Evolutionary conservation across 2,113 vertebrate genomes (phyloP).

Genomic region (Electrona antarctica): DNA sequence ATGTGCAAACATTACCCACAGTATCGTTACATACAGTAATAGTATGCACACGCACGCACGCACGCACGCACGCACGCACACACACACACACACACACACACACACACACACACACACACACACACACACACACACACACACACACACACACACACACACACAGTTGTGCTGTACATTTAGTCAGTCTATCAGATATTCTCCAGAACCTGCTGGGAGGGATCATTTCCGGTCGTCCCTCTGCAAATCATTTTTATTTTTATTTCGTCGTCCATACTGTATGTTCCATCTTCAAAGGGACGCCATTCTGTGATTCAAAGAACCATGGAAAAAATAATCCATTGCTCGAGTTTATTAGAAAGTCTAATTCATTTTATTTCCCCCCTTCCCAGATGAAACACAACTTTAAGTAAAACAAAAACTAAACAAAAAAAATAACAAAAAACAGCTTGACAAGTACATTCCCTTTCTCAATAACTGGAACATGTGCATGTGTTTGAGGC

Average conservation of each 20-base stretch:
- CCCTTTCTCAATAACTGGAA: slow-evolving; percentile 58
- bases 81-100: no score
- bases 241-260: not conserved
- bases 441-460: slow-evolving; percentile 74
- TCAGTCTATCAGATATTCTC: not conserved
- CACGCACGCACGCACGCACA: no score
- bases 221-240: no score
- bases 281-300: not conserved
- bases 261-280: not conserved
- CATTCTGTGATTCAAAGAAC: slow-evolving; percentile 49
- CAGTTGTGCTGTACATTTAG: not conserved
- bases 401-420: slow-evolving; percentile 59
- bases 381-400: slow-evolving; percentile 61
- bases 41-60: no score
- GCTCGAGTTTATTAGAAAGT: slow-evolving; percentile 76
- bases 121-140: no score
- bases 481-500: slow-evolving; percentile 46
- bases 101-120: not conserved
- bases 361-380: slow-evolving; percentile 72
- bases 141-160: no score
- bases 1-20: no score
- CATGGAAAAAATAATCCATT: slow-evolving; percentile 55
- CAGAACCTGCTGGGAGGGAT: no score
- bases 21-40: no score
- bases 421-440: slow-evolving; percentile 47